Evolutionary conservation across 2,113 vertebrate genomes (phyloP).

Genomic region (Chloroceryle aenea): DNA sequence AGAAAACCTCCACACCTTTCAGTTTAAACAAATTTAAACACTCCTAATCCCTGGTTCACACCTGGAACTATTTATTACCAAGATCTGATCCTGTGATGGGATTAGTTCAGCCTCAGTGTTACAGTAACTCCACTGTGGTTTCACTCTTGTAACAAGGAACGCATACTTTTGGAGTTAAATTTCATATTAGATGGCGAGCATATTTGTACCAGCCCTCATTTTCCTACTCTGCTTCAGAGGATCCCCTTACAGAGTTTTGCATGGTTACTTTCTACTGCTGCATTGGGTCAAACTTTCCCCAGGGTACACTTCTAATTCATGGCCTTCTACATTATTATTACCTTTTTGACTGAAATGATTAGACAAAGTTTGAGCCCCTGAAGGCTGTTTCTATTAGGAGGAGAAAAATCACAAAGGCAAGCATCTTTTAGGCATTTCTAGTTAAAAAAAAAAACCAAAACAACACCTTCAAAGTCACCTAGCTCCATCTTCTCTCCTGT

Average conservation of each 20-base stretch:
- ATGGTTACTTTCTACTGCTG: slow-evolving; percentile 60
- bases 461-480: not conserved
- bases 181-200: slow-evolving; percentile 59
- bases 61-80: slow-evolving; percentile 68
- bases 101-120: slow-evolving; percentile 60
- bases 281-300: slow-evolving; percentile 62
- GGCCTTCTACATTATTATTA: slow-evolving; percentile 65
- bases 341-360: slow-evolving; percentile 65
- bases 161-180: slow-evolving; percentile 65
- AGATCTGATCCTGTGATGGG: slow-evolving; percentile 64
- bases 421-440: slow-evolving; percentile 34
- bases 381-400: slow-evolving; percentile 51
- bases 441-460: not conserved
- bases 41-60: slow-evolving; percentile 43
- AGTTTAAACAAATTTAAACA: slow-evolving; percentile 35
- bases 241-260: slow-evolving; percentile 60
- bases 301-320: slow-evolving; percentile 53
- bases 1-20: slow-evolving; percentile 38
- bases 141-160: slow-evolving; percentile 49
- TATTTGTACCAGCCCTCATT: slow-evolving; percentile 55
- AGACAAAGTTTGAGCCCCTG: slow-evolving; percentile 53
- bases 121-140: slow-evolving; percentile 61
- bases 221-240: slow-evolving; percentile 56
- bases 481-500: not conserved
- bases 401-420: slow-evolving; percentile 50